Conservation (phyloP, 2,797 vertebrate genomes). For the Lophotriccus pileatus region DNA sequence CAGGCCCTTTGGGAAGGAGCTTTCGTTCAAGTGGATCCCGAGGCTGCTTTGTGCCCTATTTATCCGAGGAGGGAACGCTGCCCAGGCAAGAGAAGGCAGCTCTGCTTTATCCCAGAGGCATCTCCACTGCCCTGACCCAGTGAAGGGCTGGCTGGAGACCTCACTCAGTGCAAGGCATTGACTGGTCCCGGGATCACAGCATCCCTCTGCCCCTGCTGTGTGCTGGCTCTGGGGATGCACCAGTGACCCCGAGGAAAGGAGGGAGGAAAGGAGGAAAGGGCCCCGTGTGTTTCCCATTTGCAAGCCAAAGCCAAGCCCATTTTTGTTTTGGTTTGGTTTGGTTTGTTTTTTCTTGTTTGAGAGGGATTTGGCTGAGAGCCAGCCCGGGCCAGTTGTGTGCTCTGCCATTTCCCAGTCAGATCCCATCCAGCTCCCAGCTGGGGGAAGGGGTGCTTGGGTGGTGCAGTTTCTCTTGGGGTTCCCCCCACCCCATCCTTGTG, state of each 20-base stretch:
- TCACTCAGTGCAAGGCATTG: neutral
- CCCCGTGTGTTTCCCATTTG: neutral
- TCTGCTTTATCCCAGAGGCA: neutral
- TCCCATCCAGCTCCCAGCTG: neutral
- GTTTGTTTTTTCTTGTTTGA: neutral
- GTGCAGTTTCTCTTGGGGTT: conserved; percentile 2
- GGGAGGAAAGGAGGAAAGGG: neutral
- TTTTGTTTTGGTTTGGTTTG: no score
- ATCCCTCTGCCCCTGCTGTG: neutral
- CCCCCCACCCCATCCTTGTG: neutral
- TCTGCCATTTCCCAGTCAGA: neutral
- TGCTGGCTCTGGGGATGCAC: neutral
- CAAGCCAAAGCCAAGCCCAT: neutral
- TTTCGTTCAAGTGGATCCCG: neutral
- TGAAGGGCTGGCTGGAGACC: neutral
- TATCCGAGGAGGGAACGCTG: neutral
- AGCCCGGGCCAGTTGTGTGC: neutral
- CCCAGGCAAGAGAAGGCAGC: neutral
- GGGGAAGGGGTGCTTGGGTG: neutral
- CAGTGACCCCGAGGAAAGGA: conserved; percentile 22
- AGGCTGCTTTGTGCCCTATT: conserved; percentile 2
- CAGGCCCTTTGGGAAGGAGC: neutral
- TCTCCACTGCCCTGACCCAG: neutral
- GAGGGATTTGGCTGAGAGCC: conserved; percentile 1
- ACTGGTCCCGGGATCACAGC: neutral